A percentile compares a stretch with the other conserved stretches of the same genome.
Evolutionary conservation across 2,888 invertebrate species (phyloP).

Genomic region (Andricus quercusramuli): DNA sequence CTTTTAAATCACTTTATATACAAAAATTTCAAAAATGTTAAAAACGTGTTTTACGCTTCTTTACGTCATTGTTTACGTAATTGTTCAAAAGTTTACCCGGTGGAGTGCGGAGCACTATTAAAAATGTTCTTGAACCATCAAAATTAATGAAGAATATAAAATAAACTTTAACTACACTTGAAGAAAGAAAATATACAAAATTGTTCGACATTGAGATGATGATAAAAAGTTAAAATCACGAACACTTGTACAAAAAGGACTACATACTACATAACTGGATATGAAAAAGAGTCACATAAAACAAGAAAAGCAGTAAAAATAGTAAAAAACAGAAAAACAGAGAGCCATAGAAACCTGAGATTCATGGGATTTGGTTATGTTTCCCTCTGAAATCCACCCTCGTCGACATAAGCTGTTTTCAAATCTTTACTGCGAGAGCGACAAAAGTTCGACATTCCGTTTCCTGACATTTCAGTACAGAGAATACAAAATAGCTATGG

Average conservation of each 20-base stretch:
- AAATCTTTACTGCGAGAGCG: slow-evolving; percentile 18
- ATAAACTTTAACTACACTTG: background rate
- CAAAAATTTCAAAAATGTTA: no score
- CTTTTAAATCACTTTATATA: no score
- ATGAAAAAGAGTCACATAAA: background rate
- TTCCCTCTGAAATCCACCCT: background rate
- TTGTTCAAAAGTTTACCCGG: no score
- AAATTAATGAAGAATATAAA: background rate
- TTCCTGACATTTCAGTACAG: slow-evolving; percentile 16
- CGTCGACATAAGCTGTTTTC: slow-evolving; percentile 36
- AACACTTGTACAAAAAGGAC: background rate
- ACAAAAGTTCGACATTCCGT: slow-evolving; percentile 15
- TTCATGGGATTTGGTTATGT: slow-evolving; percentile 33
- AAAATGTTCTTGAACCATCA: background rate
- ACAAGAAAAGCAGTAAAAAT: background rate
- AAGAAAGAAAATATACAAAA: background rate
- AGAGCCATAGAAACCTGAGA: slow-evolving; percentile 14
- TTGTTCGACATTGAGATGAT: no score
- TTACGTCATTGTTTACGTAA: no score
- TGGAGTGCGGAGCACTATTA: background rate
- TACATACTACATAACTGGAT: background rate
- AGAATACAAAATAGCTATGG: slow-evolving; percentile 20
- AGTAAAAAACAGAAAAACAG: slow-evolving; percentile 11
- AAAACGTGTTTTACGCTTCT: no score
- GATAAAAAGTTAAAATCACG: background rate